These are phyloP conservation scores for Mantis religiosa DNA, from an alignment of 2,888 invertebrate species.

Conservation along the genomic window DNA sequence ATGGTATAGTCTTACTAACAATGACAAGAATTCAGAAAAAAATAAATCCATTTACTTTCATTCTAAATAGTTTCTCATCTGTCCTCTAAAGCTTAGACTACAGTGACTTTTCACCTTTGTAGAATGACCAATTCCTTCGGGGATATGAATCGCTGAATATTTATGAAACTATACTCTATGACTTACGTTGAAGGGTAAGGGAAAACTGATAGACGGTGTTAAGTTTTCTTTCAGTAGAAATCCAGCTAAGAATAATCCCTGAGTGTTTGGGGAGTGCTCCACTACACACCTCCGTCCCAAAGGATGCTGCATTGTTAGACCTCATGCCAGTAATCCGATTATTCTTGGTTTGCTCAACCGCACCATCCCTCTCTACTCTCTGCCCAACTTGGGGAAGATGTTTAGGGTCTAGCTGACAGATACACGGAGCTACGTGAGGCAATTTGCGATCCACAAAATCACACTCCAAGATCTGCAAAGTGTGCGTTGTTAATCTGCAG, in stretches of 20 bases:
- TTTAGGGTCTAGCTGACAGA: not conserved
- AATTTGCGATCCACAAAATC: not conserved
- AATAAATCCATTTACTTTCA: no score
- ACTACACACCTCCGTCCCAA: not conserved
- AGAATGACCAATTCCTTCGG: no score
- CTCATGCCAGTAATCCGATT: not conserved
- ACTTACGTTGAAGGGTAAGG: no score
- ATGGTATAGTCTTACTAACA: no score
- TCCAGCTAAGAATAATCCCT: not conserved
- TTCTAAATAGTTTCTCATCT: no score
- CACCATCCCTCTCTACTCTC: not conserved
- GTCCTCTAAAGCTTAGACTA: no score
- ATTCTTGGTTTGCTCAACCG: not conserved
- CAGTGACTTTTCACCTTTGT: no score
- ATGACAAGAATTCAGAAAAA: no score
- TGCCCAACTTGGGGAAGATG: not conserved
- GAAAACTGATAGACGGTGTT: no score
- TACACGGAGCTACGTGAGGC: not conserved
- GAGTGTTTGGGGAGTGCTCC: not conserved
- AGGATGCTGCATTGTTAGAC: not conserved
- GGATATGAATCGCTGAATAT: no score
- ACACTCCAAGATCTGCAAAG: not conserved
- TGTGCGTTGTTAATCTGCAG: not conserved
- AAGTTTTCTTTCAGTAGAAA: no score
- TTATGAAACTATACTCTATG: no score